These are phyloP conservation scores for Yoshiicerus persimilis DNA, from an alignment of 1,140 invertebrate species.

Conservation along the genomic window DNA sequence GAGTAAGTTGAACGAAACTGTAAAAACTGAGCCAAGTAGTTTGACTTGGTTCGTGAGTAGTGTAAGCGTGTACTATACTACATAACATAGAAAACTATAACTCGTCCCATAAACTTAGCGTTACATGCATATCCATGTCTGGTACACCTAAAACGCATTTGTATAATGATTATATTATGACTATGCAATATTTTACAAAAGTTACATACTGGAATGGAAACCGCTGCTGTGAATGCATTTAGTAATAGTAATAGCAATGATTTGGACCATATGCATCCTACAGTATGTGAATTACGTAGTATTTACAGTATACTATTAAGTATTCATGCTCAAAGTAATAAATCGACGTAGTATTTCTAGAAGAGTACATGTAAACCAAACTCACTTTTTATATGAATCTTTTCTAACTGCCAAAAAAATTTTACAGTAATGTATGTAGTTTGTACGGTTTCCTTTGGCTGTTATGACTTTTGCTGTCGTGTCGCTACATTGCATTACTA, in stretches of 20 bases:
- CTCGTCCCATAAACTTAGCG: not conserved
- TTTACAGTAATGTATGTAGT: not conserved
- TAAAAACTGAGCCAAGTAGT: not conserved
- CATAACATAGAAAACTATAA: not conserved
- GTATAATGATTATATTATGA: not conserved
- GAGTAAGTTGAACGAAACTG: slow-evolving; percentile 9
- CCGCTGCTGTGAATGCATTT: not conserved
- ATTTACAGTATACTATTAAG: not conserved
- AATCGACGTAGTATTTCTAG: not conserved
- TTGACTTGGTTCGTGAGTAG: not conserved
- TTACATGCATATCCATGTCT: not conserved
- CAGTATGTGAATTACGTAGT: not conserved
- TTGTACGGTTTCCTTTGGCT: not conserved
- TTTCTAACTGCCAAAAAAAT: not conserved
- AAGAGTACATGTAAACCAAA: not conserved
- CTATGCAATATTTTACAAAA: not conserved
- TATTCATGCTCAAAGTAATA: not conserved
- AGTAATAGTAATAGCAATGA: not conserved
- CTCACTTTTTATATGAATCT: not conserved
- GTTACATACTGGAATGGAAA: not conserved
- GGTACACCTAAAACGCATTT: not conserved
- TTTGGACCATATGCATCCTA: not conserved
- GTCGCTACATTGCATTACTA: not conserved
- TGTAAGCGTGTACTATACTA: not conserved
- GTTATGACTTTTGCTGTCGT: not conserved